Percentiles rank a stretch among this genome's conserved stretches.
phyloP scores from a whole-genome alignment of 2,888 invertebrate species.

The Shargacucullia verbasci region DNA sequence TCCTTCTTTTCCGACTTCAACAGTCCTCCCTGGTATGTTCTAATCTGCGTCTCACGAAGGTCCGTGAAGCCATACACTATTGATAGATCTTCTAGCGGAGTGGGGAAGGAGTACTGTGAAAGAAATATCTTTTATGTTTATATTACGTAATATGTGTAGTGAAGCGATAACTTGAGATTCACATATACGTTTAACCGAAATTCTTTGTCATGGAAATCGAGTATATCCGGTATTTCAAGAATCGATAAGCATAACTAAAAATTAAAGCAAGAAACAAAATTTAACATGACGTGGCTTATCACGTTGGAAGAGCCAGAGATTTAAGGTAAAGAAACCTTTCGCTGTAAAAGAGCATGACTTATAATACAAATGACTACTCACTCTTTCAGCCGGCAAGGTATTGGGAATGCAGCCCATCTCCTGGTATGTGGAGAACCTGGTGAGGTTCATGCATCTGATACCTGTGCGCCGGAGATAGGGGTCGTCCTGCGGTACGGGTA shows the following conservation, averaged over 20 bases:
- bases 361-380: constrained; percentile 23
- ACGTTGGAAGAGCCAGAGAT: too few species aligned
- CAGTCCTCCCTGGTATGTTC: constrained; percentile 56
- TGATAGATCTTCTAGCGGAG: constrained; percentile 62
- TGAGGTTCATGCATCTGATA: constrained; percentile 68
- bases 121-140: too few species aligned
- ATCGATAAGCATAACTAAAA: too few species aligned
- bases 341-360: too few species aligned
- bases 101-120: constrained; percentile 15
- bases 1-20: constrained; percentile 56
- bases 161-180: too few species aligned
- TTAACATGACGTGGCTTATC: too few species aligned
- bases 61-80: constrained; percentile 59
- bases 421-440: constrained; percentile 66
- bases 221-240: too few species aligned
- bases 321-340: too few species aligned
- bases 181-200: too few species aligned
- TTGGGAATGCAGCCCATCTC: constrained; percentile 61
- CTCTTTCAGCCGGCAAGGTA: constrained; percentile 63
- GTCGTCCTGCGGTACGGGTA: constrained; percentile 65
- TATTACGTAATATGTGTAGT: too few species aligned
- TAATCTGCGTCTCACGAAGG: constrained; percentile 36
- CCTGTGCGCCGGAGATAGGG: constrained; percentile 62
- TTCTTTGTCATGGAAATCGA: too few species aligned
- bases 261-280: too few species aligned